These are phyloP conservation scores for Corythoichthys haematopterus DNA, from an alignment of 2,113 vertebrate genomes.

Conservation along the genomic window DNA sequence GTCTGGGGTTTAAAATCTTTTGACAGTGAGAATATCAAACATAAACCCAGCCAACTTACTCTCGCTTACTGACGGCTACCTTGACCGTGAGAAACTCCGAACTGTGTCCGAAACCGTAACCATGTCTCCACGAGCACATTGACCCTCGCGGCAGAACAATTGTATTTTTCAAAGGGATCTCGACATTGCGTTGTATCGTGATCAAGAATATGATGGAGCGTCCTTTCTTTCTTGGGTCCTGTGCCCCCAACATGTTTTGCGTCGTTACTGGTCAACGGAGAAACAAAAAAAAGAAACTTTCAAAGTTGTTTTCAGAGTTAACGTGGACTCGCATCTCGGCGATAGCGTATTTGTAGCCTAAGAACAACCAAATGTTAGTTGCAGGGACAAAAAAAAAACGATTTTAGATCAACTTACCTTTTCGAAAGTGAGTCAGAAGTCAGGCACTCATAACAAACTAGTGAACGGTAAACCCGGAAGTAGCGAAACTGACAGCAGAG, in stretches of 20 bases:
- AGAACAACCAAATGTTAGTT: neutral
- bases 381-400: neutral
- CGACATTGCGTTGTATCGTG: conserved; percentile 55
- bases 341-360: neutral
- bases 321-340: neutral
- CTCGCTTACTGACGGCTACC: conserved; percentile 40
- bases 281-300: neutral
- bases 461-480: conserved; percentile 57
- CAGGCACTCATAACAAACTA: conserved; percentile 43
- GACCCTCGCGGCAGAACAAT: conserved; percentile 65
- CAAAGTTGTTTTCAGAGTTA: no score
- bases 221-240: conserved; percentile 48
- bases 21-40: no score
- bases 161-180: conserved; percentile 68
- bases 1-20: no score
- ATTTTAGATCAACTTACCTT: conserved; percentile 29
- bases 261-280: neutral
- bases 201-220: conserved; percentile 61
- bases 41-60: no score
- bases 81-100: conserved; percentile 65
- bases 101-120: conserved; percentile 14
- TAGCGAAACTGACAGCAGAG: conserved; percentile 8
- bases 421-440: conserved; percentile 21
- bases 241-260: conserved; percentile 56
- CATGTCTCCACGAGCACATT: conserved; percentile 66